phyloP scores from a whole-genome alignment of 2,888 invertebrate genomes.

The Anthrax anthrax region DNA sequence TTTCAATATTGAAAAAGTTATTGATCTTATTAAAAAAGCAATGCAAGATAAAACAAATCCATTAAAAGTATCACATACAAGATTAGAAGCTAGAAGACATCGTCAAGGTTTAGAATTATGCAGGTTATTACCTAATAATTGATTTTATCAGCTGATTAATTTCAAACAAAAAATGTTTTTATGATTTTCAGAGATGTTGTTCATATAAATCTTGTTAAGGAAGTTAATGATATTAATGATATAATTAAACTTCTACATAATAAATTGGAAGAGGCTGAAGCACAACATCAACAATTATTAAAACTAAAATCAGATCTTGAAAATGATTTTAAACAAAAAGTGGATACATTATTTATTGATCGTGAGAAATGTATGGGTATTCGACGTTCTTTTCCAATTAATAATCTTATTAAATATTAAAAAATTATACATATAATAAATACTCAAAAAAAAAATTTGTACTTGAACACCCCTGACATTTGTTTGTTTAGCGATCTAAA shows the following conservation, averaged over 20 bases:
- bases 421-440: too few species aligned
- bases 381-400: constrained; percentile 74
- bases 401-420: too few species aligned
- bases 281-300: constrained; percentile 70
- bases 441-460: too few species aligned
- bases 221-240: constrained; percentile 72
- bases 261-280: constrained; percentile 70
- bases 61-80: constrained; percentile 73
- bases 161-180: too few species aligned
- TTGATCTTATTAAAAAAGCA: constrained; percentile 77
- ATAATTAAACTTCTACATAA: constrained; percentile 67
- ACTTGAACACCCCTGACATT: too few species aligned
- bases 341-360: constrained; percentile 83
- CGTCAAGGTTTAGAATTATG: constrained; percentile 82
- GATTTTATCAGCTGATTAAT: neutral
- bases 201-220: constrained; percentile 50
- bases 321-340: constrained; percentile 72
- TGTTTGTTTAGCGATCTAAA: too few species aligned
- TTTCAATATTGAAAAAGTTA: constrained; percentile 83
- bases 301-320: constrained; percentile 72
- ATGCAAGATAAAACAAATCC: constrained; percentile 79
- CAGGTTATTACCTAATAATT: constrained; percentile 62
- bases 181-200: constrained; percentile 24
- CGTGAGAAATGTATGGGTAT: constrained; percentile 89
- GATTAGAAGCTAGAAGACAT: constrained; percentile 77